Evolutionary conservation across 2,888 invertebrate species (phyloP).

Genomic region (Allophyes oxyacanthae): DNA sequence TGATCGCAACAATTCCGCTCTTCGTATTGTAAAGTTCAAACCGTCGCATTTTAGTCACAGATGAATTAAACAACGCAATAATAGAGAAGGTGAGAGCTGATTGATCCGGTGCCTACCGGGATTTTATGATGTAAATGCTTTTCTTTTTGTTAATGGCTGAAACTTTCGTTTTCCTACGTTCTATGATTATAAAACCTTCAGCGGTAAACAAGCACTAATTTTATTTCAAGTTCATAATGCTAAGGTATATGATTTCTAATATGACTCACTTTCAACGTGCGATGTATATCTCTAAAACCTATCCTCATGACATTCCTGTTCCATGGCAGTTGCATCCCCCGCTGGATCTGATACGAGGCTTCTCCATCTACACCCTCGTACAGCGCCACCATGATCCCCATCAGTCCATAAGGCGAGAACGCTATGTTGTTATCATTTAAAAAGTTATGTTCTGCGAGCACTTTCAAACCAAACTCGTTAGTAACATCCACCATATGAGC

Average conservation of each 20-base stretch:
- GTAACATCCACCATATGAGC: slow-evolving; percentile 94
- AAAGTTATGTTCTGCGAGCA: slow-evolving; percentile 92
- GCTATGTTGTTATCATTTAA: slow-evolving; percentile 94
- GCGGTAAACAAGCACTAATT: too few species aligned
- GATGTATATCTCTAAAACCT: slow-evolving; percentile 95
- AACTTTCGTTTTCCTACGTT: too few species aligned
- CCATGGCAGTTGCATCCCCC: slow-evolving; percentile 92
- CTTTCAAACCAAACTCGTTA: slow-evolving; percentile 92
- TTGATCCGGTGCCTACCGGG: too few species aligned
- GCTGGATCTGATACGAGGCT: slow-evolving; percentile 92
- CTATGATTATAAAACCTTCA: too few species aligned
- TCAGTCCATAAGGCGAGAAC: slow-evolving; percentile 95
- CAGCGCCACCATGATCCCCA: slow-evolving; percentile 94
- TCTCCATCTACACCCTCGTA: slow-evolving; percentile 94
- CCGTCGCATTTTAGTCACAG: slow-evolving; percentile 57
- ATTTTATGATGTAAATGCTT: too few species aligned
- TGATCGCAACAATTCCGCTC: too few species aligned
- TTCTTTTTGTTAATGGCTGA: too few species aligned
- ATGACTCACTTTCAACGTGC: slow-evolving; percentile 93
- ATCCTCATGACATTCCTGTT: slow-evolving; percentile 93
- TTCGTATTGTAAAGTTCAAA: slow-evolving; percentile 23
- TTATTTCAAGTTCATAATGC: too few species aligned
- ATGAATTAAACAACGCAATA: slow-evolving; percentile 36
- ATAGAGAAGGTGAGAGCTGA: too few species aligned
- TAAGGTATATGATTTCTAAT: neutral